Conservation (phyloP, 2,113 vertebrate species). For the Odocoileus virginianus region DNA sequence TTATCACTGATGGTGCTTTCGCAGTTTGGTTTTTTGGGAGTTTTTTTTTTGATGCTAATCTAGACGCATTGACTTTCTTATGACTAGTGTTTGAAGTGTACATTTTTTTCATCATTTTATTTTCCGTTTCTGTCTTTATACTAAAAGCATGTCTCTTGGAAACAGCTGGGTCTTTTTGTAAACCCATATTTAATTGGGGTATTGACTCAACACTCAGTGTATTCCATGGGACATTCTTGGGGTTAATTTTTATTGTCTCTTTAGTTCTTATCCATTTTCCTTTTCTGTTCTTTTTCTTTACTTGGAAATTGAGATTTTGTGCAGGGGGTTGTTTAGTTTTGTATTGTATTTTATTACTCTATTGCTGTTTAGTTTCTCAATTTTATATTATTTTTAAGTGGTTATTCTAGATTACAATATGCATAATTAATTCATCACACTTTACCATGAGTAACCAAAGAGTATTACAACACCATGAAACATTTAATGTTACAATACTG, state of each 20-base stretch:
- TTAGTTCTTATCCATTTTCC: background rate
- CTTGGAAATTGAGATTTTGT: background rate
- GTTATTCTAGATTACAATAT: background rate
- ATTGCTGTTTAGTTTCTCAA: background rate
- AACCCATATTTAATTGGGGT: background rate
- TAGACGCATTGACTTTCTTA: background rate
- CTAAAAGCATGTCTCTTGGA: background rate
- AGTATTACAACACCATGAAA: background rate
- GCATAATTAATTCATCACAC: background rate
- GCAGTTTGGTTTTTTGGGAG: background rate
- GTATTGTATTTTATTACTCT: background rate
- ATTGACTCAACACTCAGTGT: background rate
- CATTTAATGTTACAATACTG: background rate
- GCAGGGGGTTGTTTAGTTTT: background rate
- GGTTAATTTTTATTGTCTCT: background rate
- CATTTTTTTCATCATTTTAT: background rate
- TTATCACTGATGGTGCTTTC: background rate
- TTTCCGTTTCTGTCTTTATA: background rate
- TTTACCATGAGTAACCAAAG: background rate
- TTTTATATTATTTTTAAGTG: conserved; percentile 1
- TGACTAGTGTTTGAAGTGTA: background rate
- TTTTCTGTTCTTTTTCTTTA: background rate
- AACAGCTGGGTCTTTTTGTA: background rate
- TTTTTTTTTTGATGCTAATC: background rate
- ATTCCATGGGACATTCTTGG: background rate